Base-by-base conservation (phyloP, 2,113 vertebrate genomes). In the Hemiscyllium ocellatum region DNA sequence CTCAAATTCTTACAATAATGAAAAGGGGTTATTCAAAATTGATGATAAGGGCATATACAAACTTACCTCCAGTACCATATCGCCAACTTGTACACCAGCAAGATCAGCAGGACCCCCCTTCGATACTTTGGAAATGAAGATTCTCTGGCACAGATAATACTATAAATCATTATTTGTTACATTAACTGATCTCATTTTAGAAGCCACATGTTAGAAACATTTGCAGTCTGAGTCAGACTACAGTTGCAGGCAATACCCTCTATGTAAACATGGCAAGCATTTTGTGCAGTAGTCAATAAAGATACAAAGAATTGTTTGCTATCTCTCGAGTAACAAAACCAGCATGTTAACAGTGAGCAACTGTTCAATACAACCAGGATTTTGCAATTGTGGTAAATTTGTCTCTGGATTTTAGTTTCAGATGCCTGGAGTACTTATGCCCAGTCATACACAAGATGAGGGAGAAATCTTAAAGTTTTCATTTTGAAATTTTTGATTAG, bases 21-120 rank as follows among this genome's bases (percentile, higher is more conserved):
- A 42, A 65, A 80, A 13, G 20, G n/a, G 61, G 17, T 37, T 26
- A 95, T 61, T 42, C 52, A 3, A 6, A 95, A 12, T 37, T 19
- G 24, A 24, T 93, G 5, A 93, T 26, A 78, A 61, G 24, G 56
- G 65, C 3, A 42, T 65, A 33, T 12, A 68, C 0, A 0, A 0
- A 89, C 91, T 78, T 97, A 98, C 97, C 97, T 98, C 98, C 96
- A 98, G 52, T 52, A 96, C 95, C 96, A 96, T 96, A 95, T 98
- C 98, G 96, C 97, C 97, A 96, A 97, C 96, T 95, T 97, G 97
- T 96, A 98, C 3, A 0, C 97, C 98, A 69, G 98, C 97, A 96
- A 98, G 97, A 96, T 98, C 97, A 80, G 97, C 96, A 0, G 97
- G 96, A 4, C 97, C 98, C 95, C 97, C 97, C 96, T 97, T 97